phyloP scores from a whole-genome alignment of 2,113 vertebrate genomes.

The Nanger granti region DNA sequence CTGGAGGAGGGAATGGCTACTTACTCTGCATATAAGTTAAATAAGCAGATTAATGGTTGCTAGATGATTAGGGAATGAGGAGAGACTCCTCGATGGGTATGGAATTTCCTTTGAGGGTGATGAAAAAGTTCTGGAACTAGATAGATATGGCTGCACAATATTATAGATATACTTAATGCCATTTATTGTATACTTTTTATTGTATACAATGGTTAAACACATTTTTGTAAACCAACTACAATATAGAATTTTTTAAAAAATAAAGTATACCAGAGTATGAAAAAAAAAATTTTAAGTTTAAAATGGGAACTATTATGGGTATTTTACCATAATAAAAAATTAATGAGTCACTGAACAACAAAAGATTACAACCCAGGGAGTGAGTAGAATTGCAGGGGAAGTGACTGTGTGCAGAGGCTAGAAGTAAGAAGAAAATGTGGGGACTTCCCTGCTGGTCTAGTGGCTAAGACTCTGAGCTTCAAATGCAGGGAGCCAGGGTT shows the following conservation, averaged over 20 bases:
- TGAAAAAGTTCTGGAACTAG: neutral
- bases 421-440: neutral
- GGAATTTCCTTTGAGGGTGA: neutral
- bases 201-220: neutral
- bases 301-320: neutral
- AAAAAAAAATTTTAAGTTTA: neutral
- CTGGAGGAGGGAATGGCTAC: too few species aligned
- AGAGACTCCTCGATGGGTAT: neutral
- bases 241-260: neutral
- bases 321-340: neutral
- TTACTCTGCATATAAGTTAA: too few species aligned
- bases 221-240: neutral
- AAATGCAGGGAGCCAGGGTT: neutral
- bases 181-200: neutral
- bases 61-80: neutral
- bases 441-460: neutral
- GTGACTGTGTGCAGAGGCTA: accelerated
- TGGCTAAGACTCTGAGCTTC: neutral
- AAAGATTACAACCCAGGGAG: neutral
- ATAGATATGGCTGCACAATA: neutral
- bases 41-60: neutral
- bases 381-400: neutral
- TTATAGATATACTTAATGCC: neutral
- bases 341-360: neutral
- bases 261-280: neutral